These are phyloP conservation scores for Copidosoma floridanum DNA, from an alignment of 1,140 invertebrate species.

Conservation along the genomic window DNA sequence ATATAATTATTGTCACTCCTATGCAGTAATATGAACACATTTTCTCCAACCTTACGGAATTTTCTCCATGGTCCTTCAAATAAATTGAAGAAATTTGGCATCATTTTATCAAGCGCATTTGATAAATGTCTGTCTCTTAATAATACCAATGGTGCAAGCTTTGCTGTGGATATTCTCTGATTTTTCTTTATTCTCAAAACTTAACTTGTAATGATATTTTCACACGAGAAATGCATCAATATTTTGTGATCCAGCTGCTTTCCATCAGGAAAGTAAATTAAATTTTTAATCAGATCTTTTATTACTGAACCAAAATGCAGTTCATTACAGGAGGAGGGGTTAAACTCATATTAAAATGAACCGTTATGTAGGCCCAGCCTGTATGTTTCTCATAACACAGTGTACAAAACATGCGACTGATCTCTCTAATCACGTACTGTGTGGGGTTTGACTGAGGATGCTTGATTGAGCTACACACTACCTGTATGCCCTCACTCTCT, in stretches of 20 bases:
- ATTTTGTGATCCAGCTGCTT: background rate
- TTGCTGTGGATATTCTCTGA: background rate
- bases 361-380: constrained; percentile 36
- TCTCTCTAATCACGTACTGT: constrained; percentile 35
- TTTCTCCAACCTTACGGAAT: background rate
- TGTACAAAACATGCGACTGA: constrained; percentile 35
- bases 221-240: background rate
- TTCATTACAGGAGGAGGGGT: constrained; percentile 43
- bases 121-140: background rate
- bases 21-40: background rate
- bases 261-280: background rate
- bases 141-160: background rate
- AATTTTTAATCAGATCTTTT: background rate
- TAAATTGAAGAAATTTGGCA: background rate
- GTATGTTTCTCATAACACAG: constrained; percentile 32
- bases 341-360: constrained; percentile 41
- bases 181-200: background rate
- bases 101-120: background rate
- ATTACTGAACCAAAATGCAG: constrained; percentile 37
- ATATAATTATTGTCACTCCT: no score
- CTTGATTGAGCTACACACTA: background rate
- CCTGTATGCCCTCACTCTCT: background rate
- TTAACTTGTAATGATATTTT: background rate
- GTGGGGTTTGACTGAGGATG: background rate
- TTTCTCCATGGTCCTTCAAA: background rate